Evolutionary conservation across 2,113 vertebrate species (phyloP).

Genomic region (Edolisoma coerulescens): DNA sequence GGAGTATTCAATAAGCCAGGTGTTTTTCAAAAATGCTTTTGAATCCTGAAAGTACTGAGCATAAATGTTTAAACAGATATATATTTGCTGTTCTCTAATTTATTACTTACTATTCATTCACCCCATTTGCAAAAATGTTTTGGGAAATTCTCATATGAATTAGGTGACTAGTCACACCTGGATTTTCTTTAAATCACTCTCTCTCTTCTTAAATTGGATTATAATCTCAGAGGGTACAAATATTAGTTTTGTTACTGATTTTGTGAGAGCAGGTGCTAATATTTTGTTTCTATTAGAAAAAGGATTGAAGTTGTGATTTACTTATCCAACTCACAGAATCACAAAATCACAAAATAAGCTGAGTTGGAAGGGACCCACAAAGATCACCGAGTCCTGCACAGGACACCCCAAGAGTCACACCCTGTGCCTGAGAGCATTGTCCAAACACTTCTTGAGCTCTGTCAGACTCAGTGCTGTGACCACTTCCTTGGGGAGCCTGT

Average conservation of each 20-base stretch:
- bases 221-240: neutral
- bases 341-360: neutral
- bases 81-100: neutral
- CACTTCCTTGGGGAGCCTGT: neutral
- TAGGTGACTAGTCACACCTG: neutral
- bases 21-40: neutral
- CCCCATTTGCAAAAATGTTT: neutral
- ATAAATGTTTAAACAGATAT: neutral
- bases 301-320: neutral
- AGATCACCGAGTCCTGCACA: fast-evolving
- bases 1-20: neutral
- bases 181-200: neutral
- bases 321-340: neutral
- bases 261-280: neutral
- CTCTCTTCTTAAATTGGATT: neutral
- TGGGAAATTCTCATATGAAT: neutral
- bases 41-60: neutral
- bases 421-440: fast-evolving
- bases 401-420: neutral
- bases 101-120: neutral
- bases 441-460: neutral
- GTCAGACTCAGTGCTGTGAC: fast-evolving
- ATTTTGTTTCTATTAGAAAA: neutral
- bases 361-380: neutral
- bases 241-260: neutral